phyloP scores from a whole-genome alignment of 2,797 vertebrate species.

The Chrosomus eos region DNA sequence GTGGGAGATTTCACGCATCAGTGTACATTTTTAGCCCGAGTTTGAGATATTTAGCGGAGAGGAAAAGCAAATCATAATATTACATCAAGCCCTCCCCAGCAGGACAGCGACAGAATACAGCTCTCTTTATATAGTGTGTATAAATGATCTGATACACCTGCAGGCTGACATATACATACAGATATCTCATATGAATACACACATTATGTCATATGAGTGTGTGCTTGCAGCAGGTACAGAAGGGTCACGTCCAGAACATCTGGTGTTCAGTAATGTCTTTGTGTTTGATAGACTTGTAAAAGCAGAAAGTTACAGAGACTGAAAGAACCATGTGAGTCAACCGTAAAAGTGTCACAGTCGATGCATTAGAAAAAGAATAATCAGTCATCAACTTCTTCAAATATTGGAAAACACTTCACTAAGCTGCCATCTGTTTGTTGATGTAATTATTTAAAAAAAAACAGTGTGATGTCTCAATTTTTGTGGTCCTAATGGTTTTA shows the following conservation, averaged over 20 bases:
- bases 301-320: slow-evolving; percentile 6
- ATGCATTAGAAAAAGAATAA: slow-evolving; percentile 16
- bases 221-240: slow-evolving; percentile 22
- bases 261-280: slow-evolving; percentile 33
- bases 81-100: slow-evolving; percentile 30
- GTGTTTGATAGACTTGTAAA: slow-evolving; percentile 9
- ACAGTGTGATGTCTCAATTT: slow-evolving; percentile 14
- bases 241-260: slow-evolving; percentile 32
- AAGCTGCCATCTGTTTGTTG: slow-evolving; percentile 17
- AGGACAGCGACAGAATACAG: slow-evolving; percentile 26
- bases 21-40: slow-evolving; percentile 42
- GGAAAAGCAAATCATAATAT: slow-evolving; percentile 40
- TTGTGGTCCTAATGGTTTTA: not conserved
- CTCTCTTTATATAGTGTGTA: not conserved
- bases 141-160: slow-evolving; percentile 26
- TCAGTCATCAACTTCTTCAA: slow-evolving; percentile 26
- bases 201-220: not conserved
- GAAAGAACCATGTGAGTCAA: slow-evolving; percentile 24
- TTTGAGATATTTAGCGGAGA: slow-evolving; percentile 39
- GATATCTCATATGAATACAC: not conserved
- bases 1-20: slow-evolving; percentile 54
- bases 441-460: slow-evolving; percentile 24
- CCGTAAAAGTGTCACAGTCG: slow-evolving; percentile 49
- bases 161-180: not conserved
- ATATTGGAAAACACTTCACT: slow-evolving; percentile 6